Conservation (phyloP, 2,888 invertebrate species). For the Gymnosoma rotundatum region DNA sequence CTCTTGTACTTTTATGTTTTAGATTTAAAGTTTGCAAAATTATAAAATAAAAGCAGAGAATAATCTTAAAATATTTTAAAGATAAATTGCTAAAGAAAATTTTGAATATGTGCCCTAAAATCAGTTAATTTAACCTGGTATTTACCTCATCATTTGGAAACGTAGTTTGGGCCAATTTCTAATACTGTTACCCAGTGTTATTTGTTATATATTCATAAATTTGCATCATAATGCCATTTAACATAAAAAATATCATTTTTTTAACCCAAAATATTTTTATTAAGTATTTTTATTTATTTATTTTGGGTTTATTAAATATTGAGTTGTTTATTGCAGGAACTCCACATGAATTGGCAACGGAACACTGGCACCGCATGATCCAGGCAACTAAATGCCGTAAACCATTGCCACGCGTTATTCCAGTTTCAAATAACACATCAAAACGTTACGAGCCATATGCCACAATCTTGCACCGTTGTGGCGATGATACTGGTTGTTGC, state of each 20-base stretch:
- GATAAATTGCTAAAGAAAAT: too few species aligned
- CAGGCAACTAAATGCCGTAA: constrained; percentile 75
- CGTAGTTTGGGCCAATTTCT: too few species aligned
- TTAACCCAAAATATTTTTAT: constrained; percentile 3
- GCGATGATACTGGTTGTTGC: constrained; percentile 94
- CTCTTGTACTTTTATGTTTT: too few species aligned
- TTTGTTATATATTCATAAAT: too few species aligned
- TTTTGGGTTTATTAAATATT: constrained; percentile 28
- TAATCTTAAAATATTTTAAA: too few species aligned
- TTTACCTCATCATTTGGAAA: too few species aligned
- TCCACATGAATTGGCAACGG: constrained; percentile 71
- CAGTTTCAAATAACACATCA: constrained; percentile 81
- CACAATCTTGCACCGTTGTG: constrained; percentile 92
- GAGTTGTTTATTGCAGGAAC: constrained; percentile 73
- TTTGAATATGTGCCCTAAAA: too few species aligned
- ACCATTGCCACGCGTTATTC: constrained; percentile 77
- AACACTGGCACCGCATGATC: constrained; percentile 75
- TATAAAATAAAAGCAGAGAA: too few species aligned
- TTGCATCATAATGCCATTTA: too few species aligned
- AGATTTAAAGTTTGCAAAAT: too few species aligned
- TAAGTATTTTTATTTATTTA: neutral
- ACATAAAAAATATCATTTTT: neutral
- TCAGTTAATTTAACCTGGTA: too few species aligned
- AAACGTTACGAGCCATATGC: constrained; percentile 91
- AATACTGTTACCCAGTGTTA: too few species aligned